Percentiles rank a stretch among this genome's conserved stretches.
Evolutionary conservation across 2,797 vertebrate species (phyloP).

Genomic region (Sebastes nivosus): DNA sequence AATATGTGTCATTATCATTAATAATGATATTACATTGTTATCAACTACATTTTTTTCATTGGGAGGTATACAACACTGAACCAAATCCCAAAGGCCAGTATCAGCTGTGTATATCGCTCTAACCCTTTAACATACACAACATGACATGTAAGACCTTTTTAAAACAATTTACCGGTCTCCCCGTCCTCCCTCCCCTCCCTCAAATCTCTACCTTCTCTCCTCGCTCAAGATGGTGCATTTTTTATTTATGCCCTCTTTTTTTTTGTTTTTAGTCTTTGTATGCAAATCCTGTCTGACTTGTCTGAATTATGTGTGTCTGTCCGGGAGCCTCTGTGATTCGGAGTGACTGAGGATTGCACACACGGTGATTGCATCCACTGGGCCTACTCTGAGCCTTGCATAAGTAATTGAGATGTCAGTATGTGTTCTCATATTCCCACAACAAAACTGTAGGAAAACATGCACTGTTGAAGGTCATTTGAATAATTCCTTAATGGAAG

Average conservation of each 20-base stretch:
- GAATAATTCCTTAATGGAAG: constrained; percentile 86
- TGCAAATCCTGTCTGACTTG: constrained; percentile 84
- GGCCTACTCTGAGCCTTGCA: constrained; percentile 84
- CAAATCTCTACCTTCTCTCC: constrained; percentile 50
- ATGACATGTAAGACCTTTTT: constrained; percentile 71
- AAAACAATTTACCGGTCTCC: constrained; percentile 63
- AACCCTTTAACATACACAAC: constrained; percentile 50
- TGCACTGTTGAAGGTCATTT: constrained; percentile 85
- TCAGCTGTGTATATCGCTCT: constrained; percentile 27
- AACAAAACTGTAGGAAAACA: constrained; percentile 84
- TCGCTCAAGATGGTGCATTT: constrained; percentile 68
- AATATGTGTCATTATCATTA: not conserved
- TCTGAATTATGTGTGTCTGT: constrained; percentile 85
- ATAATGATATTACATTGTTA: not conserved
- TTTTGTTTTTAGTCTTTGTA: constrained; percentile 78
- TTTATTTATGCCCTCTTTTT: constrained; percentile 72
- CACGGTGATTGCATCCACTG: constrained; percentile 84
- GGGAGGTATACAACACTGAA: not conserved
- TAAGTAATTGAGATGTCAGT: constrained; percentile 87
- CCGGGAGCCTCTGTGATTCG: constrained; percentile 79
- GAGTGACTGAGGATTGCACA: constrained; percentile 84
- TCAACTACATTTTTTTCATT: not conserved
- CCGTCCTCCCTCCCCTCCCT: constrained; percentile 18
- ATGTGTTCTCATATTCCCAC: constrained; percentile 84
- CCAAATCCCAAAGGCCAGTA: constrained; percentile 30